Evolutionary conservation across 2,113 vertebrate species (phyloP).

Genomic region (Entelurus aequoreus): DNA sequence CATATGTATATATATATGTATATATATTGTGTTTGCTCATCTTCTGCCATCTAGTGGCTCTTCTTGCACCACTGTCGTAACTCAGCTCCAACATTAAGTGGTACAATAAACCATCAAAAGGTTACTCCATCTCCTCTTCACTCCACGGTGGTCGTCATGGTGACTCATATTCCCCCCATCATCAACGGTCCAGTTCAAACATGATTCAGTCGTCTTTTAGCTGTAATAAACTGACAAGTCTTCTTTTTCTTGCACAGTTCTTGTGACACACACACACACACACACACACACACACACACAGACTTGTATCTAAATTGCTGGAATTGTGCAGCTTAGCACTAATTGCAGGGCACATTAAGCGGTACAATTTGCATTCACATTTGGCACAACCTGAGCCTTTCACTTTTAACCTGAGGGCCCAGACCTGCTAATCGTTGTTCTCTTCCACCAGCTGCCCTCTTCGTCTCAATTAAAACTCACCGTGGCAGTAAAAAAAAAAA

Average conservation of each 20-base stretch:
- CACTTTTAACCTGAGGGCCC: slow-evolving; percentile 6
- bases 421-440: not conserved
- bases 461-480: slow-evolving; percentile 2
- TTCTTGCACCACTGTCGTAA: too few species aligned
- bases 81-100: too few species aligned
- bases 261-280: not conserved
- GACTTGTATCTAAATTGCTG: not conserved
- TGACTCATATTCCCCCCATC: too few species aligned
- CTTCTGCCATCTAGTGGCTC: not conserved
- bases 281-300: not conserved
- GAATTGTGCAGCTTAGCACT: slow-evolving; percentile 10
- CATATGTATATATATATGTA: too few species aligned
- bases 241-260: not conserved
- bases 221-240: not conserved
- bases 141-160: too few species aligned
- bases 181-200: not conserved
- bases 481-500: too few species aligned
- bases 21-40: too few species aligned
- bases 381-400: slow-evolving; percentile 5
- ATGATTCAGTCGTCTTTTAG: not conserved
- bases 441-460: not conserved
- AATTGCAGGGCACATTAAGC: slow-evolving; percentile 25
- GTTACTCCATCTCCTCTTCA: too few species aligned
- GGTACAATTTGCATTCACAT: slow-evolving; percentile 14
- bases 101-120: too few species aligned